Base-by-base conservation (phyloP, 1,140 invertebrate species). In the Papilio machaon region DNA sequence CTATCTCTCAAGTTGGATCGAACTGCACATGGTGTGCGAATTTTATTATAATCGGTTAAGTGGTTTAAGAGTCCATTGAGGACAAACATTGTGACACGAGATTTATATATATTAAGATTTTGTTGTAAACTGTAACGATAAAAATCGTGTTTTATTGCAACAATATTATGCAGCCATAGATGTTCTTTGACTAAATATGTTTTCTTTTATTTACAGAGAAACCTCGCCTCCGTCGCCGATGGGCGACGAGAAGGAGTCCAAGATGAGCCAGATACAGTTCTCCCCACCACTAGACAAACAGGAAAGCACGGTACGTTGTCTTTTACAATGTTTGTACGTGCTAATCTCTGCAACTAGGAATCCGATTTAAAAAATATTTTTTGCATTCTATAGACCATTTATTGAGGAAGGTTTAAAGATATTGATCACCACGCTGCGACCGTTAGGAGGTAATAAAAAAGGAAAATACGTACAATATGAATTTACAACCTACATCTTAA, bases 201-300 rank as follows among this genome's bases (percentile, higher is more conserved):
- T 79, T 87, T 83, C 79, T 82, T 81, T 86, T 86, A 77, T 88
- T 35, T 87, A 91, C 92, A 94, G 93, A 88, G 93, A 94, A 86
- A 93, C 91, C 86, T 93, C 92, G 88, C 93, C 93, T 89, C 83
- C 92, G 91, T 93, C 92, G 90, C 91, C 91, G 35, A 86, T 90
- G 82, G 90, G 92, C 89, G 93, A 93, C 87, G 93, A 91, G 90
- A 94, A 94, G 91, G 93, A 94, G 82, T 91, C 93, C 82, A 94
- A 94, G 83, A 93, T 94, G 88, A 91, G 90, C 81, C 92, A 92
- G 79, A 88, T 94, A 84, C 93, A 94, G 79, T 94, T 94, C 86
- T 93, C 93, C 79, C 79, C 85, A 54, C 89, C 92, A 19, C 84
- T 89, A 79, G 91, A 94, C 74, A 94, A 92, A 88, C 87, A 91